Percentiles rank a stretch among this genome's conserved stretches.
Conservation (phyloP, 2,888 invertebrate species). For the Rotaria sp. region DNA sequence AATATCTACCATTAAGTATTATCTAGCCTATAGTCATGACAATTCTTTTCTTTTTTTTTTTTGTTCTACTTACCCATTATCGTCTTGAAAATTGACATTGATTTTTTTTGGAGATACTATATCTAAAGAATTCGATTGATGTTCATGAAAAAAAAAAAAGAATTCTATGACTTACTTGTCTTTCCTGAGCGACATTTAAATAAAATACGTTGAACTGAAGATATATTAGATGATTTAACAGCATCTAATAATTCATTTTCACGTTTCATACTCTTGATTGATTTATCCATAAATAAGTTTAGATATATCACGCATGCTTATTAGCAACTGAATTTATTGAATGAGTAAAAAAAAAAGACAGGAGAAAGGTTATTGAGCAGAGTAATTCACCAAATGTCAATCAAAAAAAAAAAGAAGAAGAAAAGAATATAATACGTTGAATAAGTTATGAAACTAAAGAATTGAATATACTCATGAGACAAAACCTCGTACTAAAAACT, state of each 20-base stretch:
- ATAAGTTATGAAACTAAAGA: neutral
- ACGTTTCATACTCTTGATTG: constrained; percentile 16
- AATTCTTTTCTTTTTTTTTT: neutral
- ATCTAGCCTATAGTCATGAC: neutral
- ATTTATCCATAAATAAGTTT: neutral
- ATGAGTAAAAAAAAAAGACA: neutral
- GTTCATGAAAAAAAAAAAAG: neutral
- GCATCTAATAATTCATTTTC: constrained; percentile 26
- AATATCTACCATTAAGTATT: neutral
- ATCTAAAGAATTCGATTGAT: neutral
- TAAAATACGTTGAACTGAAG: neutral
- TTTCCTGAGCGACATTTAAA: constrained; percentile 19
- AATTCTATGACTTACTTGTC: neutral
- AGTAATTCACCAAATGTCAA: neutral
- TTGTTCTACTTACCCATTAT: constrained; percentile 12
- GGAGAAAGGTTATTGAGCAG: neutral
- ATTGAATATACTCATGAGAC: neutral
- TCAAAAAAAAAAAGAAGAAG: neutral
- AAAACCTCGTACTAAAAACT: neutral
- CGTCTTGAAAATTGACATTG: constrained; percentile 20
- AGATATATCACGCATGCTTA: neutral
- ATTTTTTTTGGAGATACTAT: constrained; percentile 2
- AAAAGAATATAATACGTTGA: neutral
- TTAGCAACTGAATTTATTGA: neutral
- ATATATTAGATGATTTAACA: neutral